These are phyloP conservation scores for Telmatherina bonti DNA, from an alignment of 2,797 vertebrate species.

Conservation along the genomic window DNA sequence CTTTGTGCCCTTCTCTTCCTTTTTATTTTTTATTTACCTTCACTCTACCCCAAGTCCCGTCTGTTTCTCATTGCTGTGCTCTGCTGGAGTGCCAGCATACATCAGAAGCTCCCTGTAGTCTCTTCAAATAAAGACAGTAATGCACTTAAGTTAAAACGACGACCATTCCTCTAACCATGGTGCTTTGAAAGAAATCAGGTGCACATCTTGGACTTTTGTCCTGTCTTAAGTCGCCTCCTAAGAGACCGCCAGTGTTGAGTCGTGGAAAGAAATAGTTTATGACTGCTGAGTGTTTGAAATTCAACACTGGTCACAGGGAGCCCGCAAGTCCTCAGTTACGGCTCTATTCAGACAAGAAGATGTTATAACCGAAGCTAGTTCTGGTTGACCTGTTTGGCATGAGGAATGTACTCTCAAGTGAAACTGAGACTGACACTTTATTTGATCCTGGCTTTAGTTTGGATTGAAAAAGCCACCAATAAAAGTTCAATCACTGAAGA, in stretches of 20 bases:
- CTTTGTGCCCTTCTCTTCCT: not conserved
- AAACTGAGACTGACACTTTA: not conserved
- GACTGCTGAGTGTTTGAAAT: slow-evolving; percentile 51
- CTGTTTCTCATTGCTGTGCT: slow-evolving; percentile 65
- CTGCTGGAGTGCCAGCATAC: slow-evolving; percentile 63
- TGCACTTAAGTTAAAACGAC: slow-evolving; percentile 58
- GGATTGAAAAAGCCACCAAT: not conserved
- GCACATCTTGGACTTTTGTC: slow-evolving; percentile 36
- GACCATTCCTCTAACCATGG: slow-evolving; percentile 61
- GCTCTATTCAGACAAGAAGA: slow-evolving; percentile 11
- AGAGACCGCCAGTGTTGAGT: slow-evolving; percentile 33
- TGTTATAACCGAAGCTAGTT: slow-evolving; percentile 13
- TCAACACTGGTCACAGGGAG: slow-evolving; percentile 37
- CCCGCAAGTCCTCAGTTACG: slow-evolving; percentile 14
- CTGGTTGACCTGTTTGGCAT: not conserved
- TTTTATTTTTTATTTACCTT: slow-evolving; percentile 28
- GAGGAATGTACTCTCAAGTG: not conserved
- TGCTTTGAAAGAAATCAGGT: slow-evolving; percentile 63
- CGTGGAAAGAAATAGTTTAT: slow-evolving; percentile 48
- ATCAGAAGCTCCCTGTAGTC: slow-evolving; percentile 62
- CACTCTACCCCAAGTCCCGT: slow-evolving; percentile 30
- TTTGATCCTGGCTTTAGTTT: not conserved
- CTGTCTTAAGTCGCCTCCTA: slow-evolving; percentile 33
- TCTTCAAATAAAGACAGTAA: slow-evolving; percentile 67
- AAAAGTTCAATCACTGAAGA: not conserved